Conservation (phyloP, 2,888 invertebrate genomes). For the Drosophila fulvimacula region DNA sequence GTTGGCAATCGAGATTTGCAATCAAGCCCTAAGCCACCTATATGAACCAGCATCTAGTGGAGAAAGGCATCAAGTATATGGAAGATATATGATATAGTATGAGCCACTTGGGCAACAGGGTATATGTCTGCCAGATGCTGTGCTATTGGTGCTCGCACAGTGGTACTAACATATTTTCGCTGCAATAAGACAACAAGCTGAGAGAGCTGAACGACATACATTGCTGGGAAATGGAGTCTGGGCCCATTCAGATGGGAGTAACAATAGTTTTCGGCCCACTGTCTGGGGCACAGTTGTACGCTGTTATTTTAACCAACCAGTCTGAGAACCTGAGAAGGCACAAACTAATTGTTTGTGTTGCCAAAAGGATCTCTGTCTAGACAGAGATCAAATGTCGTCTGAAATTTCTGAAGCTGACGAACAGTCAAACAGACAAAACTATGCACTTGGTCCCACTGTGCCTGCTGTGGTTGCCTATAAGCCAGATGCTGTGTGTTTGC, state of each 20-base stretch:
- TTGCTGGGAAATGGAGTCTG: not conserved
- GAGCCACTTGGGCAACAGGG: no score
- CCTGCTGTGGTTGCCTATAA: constrained; percentile 19
- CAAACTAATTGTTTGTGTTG: not conserved
- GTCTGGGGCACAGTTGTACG: constrained; percentile 18
- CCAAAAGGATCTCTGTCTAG: not conserved
- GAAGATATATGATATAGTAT: no score
- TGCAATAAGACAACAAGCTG: not conserved
- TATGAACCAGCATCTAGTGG: not conserved
- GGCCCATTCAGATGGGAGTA: not conserved
- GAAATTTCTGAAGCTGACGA: not conserved
- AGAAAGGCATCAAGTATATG: no score
- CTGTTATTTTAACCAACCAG: not conserved
- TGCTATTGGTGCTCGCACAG: constrained; percentile 13
- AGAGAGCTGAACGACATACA: no score
- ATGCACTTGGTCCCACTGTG: constrained; percentile 32
- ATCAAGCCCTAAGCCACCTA: not conserved
- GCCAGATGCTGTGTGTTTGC: constrained; percentile 35
- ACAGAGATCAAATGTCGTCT: not conserved
- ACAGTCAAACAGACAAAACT: not conserved
- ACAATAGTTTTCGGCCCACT: not conserved
- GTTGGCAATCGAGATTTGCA: not conserved
- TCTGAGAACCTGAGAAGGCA: not conserved
- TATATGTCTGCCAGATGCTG: not conserved
- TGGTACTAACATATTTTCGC: constrained; percentile 14